Conservation (phyloP, 1,140 invertebrate genomes). For the Drosophila cardini region DNA sequence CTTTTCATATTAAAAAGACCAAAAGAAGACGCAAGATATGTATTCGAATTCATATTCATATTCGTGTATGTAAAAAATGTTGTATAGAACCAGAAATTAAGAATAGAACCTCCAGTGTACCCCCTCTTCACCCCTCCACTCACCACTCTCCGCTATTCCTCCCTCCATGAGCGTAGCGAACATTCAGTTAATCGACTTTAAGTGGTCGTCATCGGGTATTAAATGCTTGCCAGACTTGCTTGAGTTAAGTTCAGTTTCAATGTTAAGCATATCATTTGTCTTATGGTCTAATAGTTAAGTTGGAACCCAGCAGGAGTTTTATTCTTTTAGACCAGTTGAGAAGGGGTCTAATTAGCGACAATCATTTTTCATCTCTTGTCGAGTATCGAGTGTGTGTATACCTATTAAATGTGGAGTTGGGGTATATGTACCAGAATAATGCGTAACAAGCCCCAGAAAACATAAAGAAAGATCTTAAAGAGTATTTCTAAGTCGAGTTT, state of each 20-base stretch:
- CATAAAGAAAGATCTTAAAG: no score
- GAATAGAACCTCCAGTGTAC: constrained; percentile 7
- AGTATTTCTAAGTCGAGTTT: neutral
- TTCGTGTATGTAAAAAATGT: constrained; percentile 42
- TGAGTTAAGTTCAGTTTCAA: constrained; percentile 35
- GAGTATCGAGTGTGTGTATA: neutral
- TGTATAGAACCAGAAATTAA: constrained; percentile 57
- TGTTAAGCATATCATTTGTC: constrained; percentile 73
- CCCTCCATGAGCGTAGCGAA: neutral
- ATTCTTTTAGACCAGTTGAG: constrained; percentile 7
- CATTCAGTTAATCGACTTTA: constrained; percentile 63
- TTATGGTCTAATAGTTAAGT: constrained; percentile 47
- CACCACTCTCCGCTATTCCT: no score
- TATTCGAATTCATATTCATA: neutral
- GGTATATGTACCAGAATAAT: no score
- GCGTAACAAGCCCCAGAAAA: no score
- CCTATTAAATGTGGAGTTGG: no score
- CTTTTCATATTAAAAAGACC: constrained; percentile 15
- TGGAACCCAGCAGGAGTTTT: constrained; percentile 47
- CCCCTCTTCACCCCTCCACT: constrained; percentile 9
- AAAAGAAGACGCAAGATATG: constrained; percentile 19
- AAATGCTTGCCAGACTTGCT: constrained; percentile 46
- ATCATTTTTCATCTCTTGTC: constrained; percentile 67
- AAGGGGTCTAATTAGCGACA: constrained; percentile 66
- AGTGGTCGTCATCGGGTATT: constrained; percentile 56